Evolutionary conservation across 2,888 invertebrate genomes (phyloP).

Genomic region (Theodoxus fluviatilis): DNA sequence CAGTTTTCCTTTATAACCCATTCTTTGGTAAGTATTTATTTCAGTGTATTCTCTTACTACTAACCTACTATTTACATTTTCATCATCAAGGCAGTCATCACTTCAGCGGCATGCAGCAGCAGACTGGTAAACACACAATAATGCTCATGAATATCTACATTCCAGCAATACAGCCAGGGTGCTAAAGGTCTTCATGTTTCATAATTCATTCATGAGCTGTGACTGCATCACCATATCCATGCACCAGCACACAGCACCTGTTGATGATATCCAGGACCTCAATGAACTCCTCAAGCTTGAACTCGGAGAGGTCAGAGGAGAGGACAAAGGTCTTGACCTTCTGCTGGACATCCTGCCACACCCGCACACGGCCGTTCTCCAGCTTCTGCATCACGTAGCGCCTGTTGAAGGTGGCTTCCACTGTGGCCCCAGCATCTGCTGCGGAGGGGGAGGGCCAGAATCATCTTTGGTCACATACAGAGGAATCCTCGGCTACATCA

Average conservation of each 20-base stretch:
- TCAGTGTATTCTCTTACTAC: too few relatives aligned
- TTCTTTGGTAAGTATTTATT: too few relatives aligned
- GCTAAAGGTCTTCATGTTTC: too few relatives aligned
- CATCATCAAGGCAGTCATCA: too few relatives aligned
- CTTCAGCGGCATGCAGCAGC: too few relatives aligned
- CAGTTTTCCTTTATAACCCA: too few relatives aligned
- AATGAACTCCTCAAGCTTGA: conserved; percentile 93
- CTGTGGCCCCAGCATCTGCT: conserved; percentile 25
- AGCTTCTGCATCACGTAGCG: conserved; percentile 85
- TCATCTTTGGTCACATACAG: neutral
- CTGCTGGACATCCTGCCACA: conserved; percentile 94
- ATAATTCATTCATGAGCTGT: neutral
- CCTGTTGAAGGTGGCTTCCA: conserved; percentile 71
- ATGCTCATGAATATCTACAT: too few relatives aligned
- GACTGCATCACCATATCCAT: neutral
- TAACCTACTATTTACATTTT: too few relatives aligned
- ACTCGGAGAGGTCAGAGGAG: conserved; percentile 81
- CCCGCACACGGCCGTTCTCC: conserved; percentile 82
- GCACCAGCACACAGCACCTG: conserved; percentile 67
- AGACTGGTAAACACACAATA: too few relatives aligned
- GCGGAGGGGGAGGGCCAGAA: neutral
- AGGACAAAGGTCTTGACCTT: conserved; percentile 79
- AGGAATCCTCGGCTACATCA: too few relatives aligned
- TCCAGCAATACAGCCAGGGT: too few relatives aligned
- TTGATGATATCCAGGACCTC: conserved; percentile 87